phyloP scores from a whole-genome alignment of 2,888 invertebrate genomes.

The Hirtodrosophila alboralis region DNA sequence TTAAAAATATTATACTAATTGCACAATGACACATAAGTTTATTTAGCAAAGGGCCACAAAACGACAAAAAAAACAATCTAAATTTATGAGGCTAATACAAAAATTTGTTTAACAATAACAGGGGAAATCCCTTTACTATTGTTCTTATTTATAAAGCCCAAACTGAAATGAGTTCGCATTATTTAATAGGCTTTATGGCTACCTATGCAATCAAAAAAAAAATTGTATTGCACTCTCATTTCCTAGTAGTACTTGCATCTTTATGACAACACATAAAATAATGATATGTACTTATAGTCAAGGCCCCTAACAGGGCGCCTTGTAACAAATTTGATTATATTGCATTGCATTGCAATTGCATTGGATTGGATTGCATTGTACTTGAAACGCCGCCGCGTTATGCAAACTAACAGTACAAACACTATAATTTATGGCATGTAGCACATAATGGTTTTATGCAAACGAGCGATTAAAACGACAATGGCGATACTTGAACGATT shows the following conservation, averaged over 20 bases:
- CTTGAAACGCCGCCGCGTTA: conserved; percentile 60
- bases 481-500: conserved; percentile 64
- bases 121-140: conserved; percentile 8
- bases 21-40: too few relatives aligned
- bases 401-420: conserved; percentile 76
- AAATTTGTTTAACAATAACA: not conserved
- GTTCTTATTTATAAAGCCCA: conserved; percentile 14
- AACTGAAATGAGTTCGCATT: conserved; percentile 27
- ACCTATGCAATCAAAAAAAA: conserved; percentile 11
- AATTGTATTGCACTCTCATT: conserved; percentile 15
- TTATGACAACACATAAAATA: conserved; percentile 22
- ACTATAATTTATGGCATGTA: conserved; percentile 75
- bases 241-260: conserved; percentile 26
- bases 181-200: conserved; percentile 28
- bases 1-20: too few relatives aligned
- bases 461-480: conserved; percentile 68
- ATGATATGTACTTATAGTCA: conserved; percentile 44
- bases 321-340: conserved; percentile 48
- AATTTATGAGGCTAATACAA: conserved; percentile 7
- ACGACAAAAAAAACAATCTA: too few relatives aligned
- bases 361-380: conserved; percentile 43
- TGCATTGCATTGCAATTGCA: conserved; percentile 35
- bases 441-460: conserved; percentile 77
- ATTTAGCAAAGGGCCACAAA: too few relatives aligned
- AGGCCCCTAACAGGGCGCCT: conserved; percentile 31